phyloP scores from a whole-genome alignment of 2,888 invertebrate species.

The Sericinus montela region DNA sequence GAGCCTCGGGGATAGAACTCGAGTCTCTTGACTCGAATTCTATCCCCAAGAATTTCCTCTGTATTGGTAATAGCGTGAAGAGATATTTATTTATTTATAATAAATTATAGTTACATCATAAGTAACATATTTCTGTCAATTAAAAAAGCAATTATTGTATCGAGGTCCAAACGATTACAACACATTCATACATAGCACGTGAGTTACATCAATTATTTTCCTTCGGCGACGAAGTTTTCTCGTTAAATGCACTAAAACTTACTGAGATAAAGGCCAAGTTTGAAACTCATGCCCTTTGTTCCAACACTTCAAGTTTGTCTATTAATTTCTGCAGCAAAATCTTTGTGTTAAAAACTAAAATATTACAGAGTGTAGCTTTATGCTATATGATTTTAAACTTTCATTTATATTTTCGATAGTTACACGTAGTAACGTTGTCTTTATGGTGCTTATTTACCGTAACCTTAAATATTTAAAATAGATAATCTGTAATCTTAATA shows the following conservation, averaged over 20 bases:
- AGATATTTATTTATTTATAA: too few relatives aligned
- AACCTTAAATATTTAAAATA: too few relatives aligned
- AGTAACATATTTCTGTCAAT: too few relatives aligned
- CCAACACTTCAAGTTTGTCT: constrained; percentile 1
- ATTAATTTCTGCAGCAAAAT: constrained; percentile 11
- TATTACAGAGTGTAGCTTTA: neutral
- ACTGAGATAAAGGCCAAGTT: constrained; percentile 9
- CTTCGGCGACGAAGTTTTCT: constrained; percentile 9
- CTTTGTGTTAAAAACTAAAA: neutral
- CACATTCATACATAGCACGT: neutral
- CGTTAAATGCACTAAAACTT: constrained; percentile 17
- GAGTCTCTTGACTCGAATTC: too few relatives aligned
- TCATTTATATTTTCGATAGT: too few relatives aligned
- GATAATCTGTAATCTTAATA: too few relatives aligned
- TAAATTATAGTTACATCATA: too few relatives aligned
- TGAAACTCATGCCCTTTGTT: constrained; percentile 8
- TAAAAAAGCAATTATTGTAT: neutral
- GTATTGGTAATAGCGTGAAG: too few relatives aligned
- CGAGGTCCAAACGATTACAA: neutral
- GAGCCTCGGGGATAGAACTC: too few relatives aligned
- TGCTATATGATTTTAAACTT: neutral
- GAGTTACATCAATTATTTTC: constrained; percentile 10
- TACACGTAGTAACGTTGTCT: too few relatives aligned
- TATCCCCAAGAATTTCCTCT: too few relatives aligned
- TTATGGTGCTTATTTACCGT: too few relatives aligned